Evolutionary conservation across 2,113 vertebrate genomes (phyloP).

Genomic region (Lophius piscatorius): DNA sequence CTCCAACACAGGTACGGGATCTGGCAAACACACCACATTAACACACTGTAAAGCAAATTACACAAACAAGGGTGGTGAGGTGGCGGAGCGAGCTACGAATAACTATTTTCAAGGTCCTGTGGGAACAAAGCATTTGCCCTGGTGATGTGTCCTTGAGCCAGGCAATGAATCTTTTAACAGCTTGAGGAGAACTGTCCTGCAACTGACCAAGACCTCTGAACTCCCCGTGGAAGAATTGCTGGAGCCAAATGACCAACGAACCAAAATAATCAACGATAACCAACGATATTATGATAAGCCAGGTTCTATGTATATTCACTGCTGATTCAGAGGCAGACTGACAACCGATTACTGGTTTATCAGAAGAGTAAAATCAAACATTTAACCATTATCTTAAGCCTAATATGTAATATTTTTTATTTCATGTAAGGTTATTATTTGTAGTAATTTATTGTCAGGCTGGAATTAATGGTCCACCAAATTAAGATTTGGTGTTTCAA

Average conservation of each 20-base stretch:
- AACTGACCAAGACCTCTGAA: conserved; percentile 57
- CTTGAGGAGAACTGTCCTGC: conserved; percentile 52
- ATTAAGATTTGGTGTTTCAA: too few relatives aligned
- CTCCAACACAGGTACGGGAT: conserved; percentile 94
- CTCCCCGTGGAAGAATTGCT: conserved; percentile 35
- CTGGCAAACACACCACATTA: conserved; percentile 78
- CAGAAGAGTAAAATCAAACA: too few relatives aligned
- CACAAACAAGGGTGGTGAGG: conserved; percentile 60
- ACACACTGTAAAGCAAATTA: conserved; percentile 57
- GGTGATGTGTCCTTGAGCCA: conserved; percentile 71
- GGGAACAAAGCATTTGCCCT: conserved; percentile 48
- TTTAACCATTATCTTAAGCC: too few relatives aligned
- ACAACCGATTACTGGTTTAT: too few relatives aligned
- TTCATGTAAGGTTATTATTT: too few relatives aligned
- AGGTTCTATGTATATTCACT: neutral
- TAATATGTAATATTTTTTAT: too few relatives aligned
- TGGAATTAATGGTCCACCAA: too few relatives aligned
- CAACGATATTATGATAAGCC: neutral
- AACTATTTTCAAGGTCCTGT: conserved; percentile 62
- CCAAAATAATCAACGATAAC: conserved; percentile 34
- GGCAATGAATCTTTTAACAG: conserved; percentile 69
- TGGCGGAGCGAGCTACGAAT: conserved; percentile 58
- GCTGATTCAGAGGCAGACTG: neutral
- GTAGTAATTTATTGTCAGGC: too few relatives aligned
- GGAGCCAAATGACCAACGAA: conserved; percentile 21